Evolutionary conservation across 2,797 vertebrate genomes (phyloP).

Genomic region (Lagocephalus sceleratus): DNA sequence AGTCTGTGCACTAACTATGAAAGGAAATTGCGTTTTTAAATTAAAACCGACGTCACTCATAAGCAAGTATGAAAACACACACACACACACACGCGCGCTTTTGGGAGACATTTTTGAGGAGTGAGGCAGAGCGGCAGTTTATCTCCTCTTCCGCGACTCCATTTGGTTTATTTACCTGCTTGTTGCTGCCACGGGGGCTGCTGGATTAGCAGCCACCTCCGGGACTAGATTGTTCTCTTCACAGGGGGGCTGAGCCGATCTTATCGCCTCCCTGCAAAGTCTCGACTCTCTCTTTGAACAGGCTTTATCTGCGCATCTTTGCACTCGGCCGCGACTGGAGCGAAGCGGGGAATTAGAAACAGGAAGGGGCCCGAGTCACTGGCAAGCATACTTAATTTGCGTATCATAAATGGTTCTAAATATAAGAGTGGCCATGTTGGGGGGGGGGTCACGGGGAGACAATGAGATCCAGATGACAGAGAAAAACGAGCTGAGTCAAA

Average conservation of each 20-base stretch:
- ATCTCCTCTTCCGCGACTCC: background rate
- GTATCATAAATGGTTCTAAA: slow-evolving; percentile 48
- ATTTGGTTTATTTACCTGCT: slow-evolving; percentile 52
- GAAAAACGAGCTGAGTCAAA: slow-evolving; percentile 35
- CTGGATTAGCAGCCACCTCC: slow-evolving; percentile 37
- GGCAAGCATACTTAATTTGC: slow-evolving; percentile 49
- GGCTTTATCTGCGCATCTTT: slow-evolving; percentile 61
- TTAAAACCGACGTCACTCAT: background rate
- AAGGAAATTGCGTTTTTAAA: background rate
- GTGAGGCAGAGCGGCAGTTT: slow-evolving; percentile 17
- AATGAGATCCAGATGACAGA: slow-evolving; percentile 35
- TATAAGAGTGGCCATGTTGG: slow-evolving; percentile 42
- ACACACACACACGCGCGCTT: too few relatives aligned
- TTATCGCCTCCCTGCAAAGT: slow-evolving; percentile 62
- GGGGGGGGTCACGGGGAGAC: slow-evolving; percentile 24
- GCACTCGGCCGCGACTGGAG: slow-evolving; percentile 46
- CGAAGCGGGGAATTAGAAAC: slow-evolving; percentile 55
- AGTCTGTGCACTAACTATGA: slow-evolving; percentile 3
- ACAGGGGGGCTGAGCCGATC: slow-evolving; percentile 44
- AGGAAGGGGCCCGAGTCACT: slow-evolving; percentile 45
- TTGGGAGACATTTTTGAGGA: slow-evolving; percentile 4
- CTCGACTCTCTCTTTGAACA: slow-evolving; percentile 61
- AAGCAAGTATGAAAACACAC: too few relatives aligned
- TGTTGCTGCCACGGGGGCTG: slow-evolving; percentile 15
- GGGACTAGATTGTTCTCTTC: slow-evolving; percentile 46